Percentiles rank a stretch among this genome's conserved stretches.
Conservation (phyloP, 2,797 vertebrate species). For the Erpetoichthys calabaricus region DNA sequence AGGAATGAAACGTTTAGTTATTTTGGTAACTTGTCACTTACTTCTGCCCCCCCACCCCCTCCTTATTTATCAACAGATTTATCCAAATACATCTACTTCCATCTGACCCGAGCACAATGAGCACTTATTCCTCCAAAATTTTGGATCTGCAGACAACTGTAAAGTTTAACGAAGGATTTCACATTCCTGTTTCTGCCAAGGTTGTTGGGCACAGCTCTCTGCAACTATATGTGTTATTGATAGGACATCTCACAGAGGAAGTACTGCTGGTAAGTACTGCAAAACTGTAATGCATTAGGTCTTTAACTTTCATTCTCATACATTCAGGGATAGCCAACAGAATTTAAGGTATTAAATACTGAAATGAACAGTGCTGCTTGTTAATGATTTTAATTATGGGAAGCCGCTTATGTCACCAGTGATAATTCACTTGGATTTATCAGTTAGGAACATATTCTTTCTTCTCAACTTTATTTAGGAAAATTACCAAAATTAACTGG, state of each 20-base stretch:
- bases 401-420: too few relatives aligned
- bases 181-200: slow-evolving; percentile 66
- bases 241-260: slow-evolving; percentile 72
- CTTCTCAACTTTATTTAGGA: too few relatives aligned
- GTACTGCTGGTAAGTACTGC: slow-evolving; percentile 68
- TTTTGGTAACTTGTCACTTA: background rate
- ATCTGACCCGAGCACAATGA: slow-evolving; percentile 64
- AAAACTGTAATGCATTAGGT: too few relatives aligned
- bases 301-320: too few relatives aligned
- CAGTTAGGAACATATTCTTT: too few relatives aligned
- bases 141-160: slow-evolving; percentile 71
- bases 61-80: slow-evolving; percentile 48
- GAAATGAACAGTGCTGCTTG: too few relatives aligned
- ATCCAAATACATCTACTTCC: slow-evolving; percentile 82
- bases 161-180: slow-evolving; percentile 87
- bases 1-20: background rate
- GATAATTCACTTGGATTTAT: too few relatives aligned
- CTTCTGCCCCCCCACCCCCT: slow-evolving; percentile 1
- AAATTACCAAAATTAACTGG: too few relatives aligned
- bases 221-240: slow-evolving; percentile 74
- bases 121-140: slow-evolving; percentile 81
- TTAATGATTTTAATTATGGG: too few relatives aligned
- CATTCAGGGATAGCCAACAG: too few relatives aligned
- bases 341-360: too few relatives aligned
- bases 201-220: slow-evolving; percentile 59